A percentile compares a stretch with the other conserved stretches of the same genome.
These are phyloP conservation scores for Halcyon senegalensis DNA, from an alignment of 2,113 vertebrate species.

Conservation along the genomic window DNA sequence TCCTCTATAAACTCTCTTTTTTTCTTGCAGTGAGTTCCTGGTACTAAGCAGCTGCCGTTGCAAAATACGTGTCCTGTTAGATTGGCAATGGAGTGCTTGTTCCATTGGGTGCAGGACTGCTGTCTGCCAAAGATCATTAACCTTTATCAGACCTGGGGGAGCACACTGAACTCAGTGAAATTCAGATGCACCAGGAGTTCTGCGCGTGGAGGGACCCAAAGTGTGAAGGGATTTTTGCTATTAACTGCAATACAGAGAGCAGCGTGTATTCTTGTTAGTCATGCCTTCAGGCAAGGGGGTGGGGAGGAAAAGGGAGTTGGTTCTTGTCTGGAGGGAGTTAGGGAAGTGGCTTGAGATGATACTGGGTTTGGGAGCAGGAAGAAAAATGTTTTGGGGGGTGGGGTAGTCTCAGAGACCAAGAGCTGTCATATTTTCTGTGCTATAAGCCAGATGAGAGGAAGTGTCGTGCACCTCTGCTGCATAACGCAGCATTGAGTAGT, in stretches of 20 bases:
- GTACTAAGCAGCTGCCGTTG: slow-evolving; percentile 15
- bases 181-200: background rate
- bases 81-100: slow-evolving; percentile 39
- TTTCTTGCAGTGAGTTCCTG: slow-evolving; percentile 59
- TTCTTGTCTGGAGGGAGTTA: background rate
- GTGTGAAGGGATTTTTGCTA: background rate
- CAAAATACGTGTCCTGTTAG: slow-evolving; percentile 2
- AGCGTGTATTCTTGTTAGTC: background rate
- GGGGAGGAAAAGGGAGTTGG: background rate
- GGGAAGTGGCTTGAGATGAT: background rate
- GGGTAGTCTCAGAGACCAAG: background rate
- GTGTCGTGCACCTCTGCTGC: background rate
- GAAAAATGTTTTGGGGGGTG: background rate
- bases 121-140: slow-evolving; percentile 47
- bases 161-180: background rate
- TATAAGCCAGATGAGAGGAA: background rate
- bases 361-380: background rate
- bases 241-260: background rate
- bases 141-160: slow-evolving; percentile 10
- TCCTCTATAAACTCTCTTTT: slow-evolving; percentile 7
- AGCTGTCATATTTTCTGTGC: background rate
- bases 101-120: background rate
- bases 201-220: background rate
- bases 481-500: background rate
- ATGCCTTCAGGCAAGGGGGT: background rate